Percentiles rank a stretch among this genome's conserved stretches.
Conservation (phyloP, 2,797 vertebrate genomes). For the Peromyscus melanophrys region DNA sequence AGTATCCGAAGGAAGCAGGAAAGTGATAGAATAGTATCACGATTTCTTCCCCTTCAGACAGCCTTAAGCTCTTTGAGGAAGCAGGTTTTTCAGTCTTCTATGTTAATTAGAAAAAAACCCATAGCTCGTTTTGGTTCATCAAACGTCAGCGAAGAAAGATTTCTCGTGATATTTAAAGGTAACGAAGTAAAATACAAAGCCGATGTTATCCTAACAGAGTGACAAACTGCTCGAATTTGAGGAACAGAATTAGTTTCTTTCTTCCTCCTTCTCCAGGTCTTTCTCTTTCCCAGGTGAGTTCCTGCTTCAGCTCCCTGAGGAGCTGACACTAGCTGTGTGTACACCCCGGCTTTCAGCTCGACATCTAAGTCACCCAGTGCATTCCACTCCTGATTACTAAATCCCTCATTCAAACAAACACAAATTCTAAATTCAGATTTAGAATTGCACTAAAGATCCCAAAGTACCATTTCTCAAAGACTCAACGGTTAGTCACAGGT, state of each 20-base stretch:
- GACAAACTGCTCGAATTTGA: background rate
- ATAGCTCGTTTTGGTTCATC: constrained; percentile 23
- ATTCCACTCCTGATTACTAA: constrained; percentile 17
- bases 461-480: constrained; percentile 12
- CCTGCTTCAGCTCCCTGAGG: background rate
- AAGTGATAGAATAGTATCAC: background rate
- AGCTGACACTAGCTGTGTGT: no score
- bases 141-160: constrained; percentile 51
- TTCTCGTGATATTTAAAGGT: constrained; percentile 38
- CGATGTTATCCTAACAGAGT: constrained; percentile 1
- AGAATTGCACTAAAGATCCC: background rate
- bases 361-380: background rate
- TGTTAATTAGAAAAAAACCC: constrained; percentile 6
- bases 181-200: constrained; percentile 23
- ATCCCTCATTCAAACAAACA: background rate
- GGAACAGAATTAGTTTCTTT: background rate
- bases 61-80: constrained; percentile 33
- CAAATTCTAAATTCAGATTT: constrained; percentile 6
- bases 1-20: background rate
- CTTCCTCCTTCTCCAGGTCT: background rate
- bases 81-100: constrained; percentile 27
- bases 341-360: background rate
- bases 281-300: background rate
- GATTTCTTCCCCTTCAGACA: constrained; percentile 64
- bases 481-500: background rate